Base-by-base conservation (phyloP, 2,888 invertebrate genomes). In the Metalampra italica region DNA sequence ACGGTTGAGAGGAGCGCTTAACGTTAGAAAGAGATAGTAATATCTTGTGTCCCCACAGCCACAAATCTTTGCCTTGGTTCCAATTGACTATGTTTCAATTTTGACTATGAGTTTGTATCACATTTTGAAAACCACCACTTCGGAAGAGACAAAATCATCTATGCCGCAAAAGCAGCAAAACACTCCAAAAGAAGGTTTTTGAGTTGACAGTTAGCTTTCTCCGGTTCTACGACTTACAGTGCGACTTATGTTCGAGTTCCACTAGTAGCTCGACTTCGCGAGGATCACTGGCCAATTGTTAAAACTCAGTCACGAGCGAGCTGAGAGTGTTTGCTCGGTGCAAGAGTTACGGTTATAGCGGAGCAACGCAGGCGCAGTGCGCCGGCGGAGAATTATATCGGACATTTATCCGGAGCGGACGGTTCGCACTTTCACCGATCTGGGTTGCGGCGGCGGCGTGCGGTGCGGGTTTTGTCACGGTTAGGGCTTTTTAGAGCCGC, bases 251-350 rank as follows among this genome's bases (percentile, higher is more conserved):
- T 45, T 54, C 60, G 53, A 55, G 55, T 52, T 50, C 40, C 47
- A 43, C 42, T 50, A 53, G 56, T 53, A 55, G 8, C 46, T 34
- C 43, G 22, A 22, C 32, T 37, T 9, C 29, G 15, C 50, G 41
- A 46, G 48, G 52, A 51, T 56, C 55, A 48, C 48, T 55, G 55
- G 45, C 46, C 53, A 56, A 53, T 61, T 56, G 57, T 62, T 60
- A 62, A 57, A 63, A 62, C 55, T 53, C 47, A 64, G 66, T 69
- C 70, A 69, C 70, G 70, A 68, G 11, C 49, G 39, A 41, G 11
- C 49, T 36, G 37, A 63, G 59, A 59, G 58, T 54, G 62, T 64
- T 61, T 40, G 44, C 47, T 29, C 12, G n/a, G 39, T 43, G 12
- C 13, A 12, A 37, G 47, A 52, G 51, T 53, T 53, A 53, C 53